A percentile compares a stretch with the other conserved stretches of the same genome.
Evolutionary conservation across 1,140 invertebrate species (phyloP).

Genomic region (Limonius californicus): DNA sequence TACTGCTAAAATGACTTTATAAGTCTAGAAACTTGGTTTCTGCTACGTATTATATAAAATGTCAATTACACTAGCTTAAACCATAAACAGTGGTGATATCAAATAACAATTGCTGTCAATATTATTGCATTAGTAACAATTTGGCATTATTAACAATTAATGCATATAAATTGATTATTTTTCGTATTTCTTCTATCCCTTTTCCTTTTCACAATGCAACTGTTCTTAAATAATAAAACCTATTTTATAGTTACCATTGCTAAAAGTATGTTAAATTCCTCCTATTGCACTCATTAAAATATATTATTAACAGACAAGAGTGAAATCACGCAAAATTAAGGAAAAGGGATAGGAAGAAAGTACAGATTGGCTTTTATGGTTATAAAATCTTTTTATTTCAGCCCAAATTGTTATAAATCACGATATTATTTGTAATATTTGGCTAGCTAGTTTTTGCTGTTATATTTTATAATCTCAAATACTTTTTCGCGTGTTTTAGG

Average conservation of each 20-base stretch:
- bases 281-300: no score
- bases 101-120: slow-evolving; percentile 23
- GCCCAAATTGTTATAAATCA: neutral
- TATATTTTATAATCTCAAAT: no score
- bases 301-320: no score
- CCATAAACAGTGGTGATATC: slow-evolving; percentile 22
- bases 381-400: neutral
- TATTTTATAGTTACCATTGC: neutral
- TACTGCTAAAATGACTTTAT: slow-evolving; percentile 2
- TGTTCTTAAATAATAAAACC: no score
- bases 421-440: neutral
- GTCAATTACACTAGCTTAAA: slow-evolving; percentile 20
- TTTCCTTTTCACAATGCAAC: neutral
- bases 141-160: slow-evolving; percentile 25
- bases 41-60: slow-evolving; percentile 16
- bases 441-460: neutral
- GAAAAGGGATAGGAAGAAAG: neutral
- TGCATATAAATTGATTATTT: slow-evolving; percentile 1
- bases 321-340: neutral
- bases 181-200: neutral
- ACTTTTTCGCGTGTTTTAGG: no score
- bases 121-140: slow-evolving; percentile 24
- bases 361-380: neutral
- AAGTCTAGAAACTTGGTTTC: slow-evolving; percentile 23
- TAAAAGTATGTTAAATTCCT: neutral